Evolutionary conservation across 35 echinoderm and acorn worm species (phyloP).

Genomic region (Apostichopus californicus): DNA sequence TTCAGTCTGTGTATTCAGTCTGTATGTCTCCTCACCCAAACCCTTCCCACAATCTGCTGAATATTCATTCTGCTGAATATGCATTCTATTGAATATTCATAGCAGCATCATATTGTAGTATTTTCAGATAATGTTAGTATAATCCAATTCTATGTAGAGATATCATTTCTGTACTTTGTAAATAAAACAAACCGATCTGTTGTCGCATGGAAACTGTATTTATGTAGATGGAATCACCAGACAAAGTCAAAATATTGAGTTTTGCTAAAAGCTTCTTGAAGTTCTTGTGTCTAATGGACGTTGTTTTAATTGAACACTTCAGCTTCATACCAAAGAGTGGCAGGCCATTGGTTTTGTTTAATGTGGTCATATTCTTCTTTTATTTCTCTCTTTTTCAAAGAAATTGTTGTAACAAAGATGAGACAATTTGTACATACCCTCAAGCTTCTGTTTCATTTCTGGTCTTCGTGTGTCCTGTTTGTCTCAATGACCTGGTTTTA

Average conservation of each 20-base stretch:
- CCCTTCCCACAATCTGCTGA: too few relatives aligned
- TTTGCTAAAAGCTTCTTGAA: conserved; percentile 38
- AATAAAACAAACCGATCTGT: neutral
- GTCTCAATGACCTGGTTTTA: neutral
- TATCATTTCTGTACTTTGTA: neutral
- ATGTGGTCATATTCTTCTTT: conserved; percentile 27
- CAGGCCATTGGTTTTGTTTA: conserved; percentile 40
- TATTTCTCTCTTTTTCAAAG: conserved; percentile 39
- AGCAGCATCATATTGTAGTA: neutral
- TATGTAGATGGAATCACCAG: conserved; percentile 1
- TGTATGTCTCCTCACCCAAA: too few relatives aligned
- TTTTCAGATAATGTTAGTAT: neutral
- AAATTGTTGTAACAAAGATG: conserved; percentile 49
- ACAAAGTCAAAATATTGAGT: neutral
- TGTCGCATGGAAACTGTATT: conserved; percentile 10
- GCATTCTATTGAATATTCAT: too few relatives aligned
- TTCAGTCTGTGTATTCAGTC: too few relatives aligned
- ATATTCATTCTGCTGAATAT: too few relatives aligned
- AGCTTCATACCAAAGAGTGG: conserved; percentile 52
- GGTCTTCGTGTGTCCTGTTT: neutral
- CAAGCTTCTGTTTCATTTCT: neutral
- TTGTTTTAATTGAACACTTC: conserved; percentile 30
- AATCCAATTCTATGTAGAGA: neutral
- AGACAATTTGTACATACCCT: conserved; percentile 14
- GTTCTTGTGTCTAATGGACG: conserved; percentile 3